Evolutionary conservation across 1,140 invertebrate genomes (phyloP).

Genomic region (Prorops nasuta): DNA sequence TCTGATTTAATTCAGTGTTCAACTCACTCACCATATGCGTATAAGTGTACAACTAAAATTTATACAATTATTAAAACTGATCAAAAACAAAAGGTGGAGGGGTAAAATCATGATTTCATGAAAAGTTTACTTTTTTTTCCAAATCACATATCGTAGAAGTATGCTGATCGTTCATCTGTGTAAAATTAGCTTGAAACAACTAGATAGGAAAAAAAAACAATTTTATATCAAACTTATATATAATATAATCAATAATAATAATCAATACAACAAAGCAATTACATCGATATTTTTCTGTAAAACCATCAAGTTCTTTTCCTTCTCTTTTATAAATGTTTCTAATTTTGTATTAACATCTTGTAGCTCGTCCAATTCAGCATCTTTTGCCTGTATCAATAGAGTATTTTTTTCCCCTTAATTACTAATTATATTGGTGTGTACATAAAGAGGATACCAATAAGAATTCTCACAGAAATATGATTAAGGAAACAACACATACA

Average conservation of each 20-base stretch:
- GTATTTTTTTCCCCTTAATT: neutral
- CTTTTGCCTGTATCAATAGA: slow-evolving; percentile 22
- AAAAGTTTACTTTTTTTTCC: slow-evolving; percentile 23
- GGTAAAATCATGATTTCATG: neutral
- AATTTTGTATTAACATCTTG: slow-evolving; percentile 20
- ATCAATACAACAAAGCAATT: neutral
- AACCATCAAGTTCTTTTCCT: slow-evolving; percentile 14
- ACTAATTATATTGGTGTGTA: neutral
- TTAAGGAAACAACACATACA: slow-evolving; percentile 14
- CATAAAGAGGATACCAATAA: neutral
- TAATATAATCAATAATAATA: neutral
- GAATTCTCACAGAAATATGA: neutral
- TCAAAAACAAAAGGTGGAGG: neutral
- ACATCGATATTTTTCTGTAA: slow-evolving; percentile 23
- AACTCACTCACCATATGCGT: slow-evolving; percentile 20
- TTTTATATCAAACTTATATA: slow-evolving; percentile 6
- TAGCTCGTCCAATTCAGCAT: slow-evolving; percentile 32
- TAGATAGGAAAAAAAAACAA: slow-evolving; percentile 13
- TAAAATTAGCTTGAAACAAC: slow-evolving; percentile 18
- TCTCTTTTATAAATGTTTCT: slow-evolving; percentile 16
- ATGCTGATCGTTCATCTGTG: slow-evolving; percentile 9
- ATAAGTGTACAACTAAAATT: slow-evolving; percentile 18
- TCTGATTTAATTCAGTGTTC: slow-evolving; percentile 20
- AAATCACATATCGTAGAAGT: slow-evolving; percentile 19
- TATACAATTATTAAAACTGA: neutral